Conservation (phyloP, 2,113 vertebrate species). For the Candoia aspera region DNA sequence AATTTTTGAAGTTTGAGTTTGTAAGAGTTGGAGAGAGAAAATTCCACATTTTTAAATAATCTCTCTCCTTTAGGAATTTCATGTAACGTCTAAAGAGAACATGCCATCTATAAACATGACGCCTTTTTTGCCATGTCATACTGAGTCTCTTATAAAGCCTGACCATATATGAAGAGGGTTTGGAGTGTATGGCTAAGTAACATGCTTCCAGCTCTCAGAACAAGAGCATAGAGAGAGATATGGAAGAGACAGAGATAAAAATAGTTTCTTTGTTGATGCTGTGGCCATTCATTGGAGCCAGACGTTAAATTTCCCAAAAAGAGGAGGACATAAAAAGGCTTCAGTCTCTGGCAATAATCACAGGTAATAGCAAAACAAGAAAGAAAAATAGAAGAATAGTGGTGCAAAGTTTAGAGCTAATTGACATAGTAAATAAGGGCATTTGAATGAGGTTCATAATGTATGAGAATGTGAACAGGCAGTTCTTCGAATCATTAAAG, state of each 20-base stretch:
- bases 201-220: neutral
- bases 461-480: neutral
- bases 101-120: neutral
- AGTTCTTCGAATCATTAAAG: neutral
- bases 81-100: neutral
- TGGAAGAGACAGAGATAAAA: neutral
- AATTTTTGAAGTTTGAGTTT: neutral
- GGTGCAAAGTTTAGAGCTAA: neutral
- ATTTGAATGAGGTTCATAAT: neutral
- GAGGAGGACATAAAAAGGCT: neutral
- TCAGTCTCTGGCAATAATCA: neutral
- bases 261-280: neutral
- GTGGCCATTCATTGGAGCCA: neutral
- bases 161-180: neutral
- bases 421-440: neutral
- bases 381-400: neutral
- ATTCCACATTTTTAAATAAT: neutral
- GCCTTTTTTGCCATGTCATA: neutral
- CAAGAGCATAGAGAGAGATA: neutral
- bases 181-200: neutral
- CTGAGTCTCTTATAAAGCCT: neutral
- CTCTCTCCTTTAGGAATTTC: neutral
- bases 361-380: neutral
- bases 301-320: neutral
- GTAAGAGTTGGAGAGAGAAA: too few species aligned